Evolutionary conservation across 2,113 vertebrate genomes (phyloP).

Genomic region (Mirounga angustirostris): DNA sequence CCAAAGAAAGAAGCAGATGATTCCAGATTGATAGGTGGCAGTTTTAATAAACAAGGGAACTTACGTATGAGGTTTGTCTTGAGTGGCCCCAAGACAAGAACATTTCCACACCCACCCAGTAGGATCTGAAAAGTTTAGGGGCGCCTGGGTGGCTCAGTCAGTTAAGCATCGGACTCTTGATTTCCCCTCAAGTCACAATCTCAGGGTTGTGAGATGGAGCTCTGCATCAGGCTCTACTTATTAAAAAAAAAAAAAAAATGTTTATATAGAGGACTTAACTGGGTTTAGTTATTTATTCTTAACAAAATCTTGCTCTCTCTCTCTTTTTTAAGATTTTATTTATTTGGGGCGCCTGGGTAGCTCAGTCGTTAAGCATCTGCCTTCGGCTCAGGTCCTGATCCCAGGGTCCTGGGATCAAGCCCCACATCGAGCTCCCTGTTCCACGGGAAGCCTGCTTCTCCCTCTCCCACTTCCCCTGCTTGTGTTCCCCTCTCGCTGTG

Average conservation of each 20-base stretch:
- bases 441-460: no score
- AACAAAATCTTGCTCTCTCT: neutral
- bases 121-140: neutral
- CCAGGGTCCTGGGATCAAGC: no score
- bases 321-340: neutral
- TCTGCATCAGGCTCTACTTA: neutral
- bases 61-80: neutral
- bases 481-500: no score
- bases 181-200: neutral
- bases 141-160: neutral
- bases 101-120: neutral
- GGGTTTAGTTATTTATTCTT: neutral
- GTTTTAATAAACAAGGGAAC: neutral
- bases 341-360: neutral
- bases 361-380: no score
- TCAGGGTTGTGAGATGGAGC: neutral
- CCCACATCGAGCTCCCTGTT: no score
- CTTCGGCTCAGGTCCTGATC: no score
- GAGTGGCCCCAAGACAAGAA: neutral
- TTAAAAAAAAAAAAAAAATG: no score
- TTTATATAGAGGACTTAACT: neutral
- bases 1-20: neutral
- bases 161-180: neutral
- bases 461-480: no score
- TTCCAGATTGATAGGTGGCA: neutral